A percentile compares a stretch with the other conserved stretches of the same genome.
phyloP scores from a whole-genome alignment of 1,140 invertebrate species.

The Ips nitidus region DNA sequence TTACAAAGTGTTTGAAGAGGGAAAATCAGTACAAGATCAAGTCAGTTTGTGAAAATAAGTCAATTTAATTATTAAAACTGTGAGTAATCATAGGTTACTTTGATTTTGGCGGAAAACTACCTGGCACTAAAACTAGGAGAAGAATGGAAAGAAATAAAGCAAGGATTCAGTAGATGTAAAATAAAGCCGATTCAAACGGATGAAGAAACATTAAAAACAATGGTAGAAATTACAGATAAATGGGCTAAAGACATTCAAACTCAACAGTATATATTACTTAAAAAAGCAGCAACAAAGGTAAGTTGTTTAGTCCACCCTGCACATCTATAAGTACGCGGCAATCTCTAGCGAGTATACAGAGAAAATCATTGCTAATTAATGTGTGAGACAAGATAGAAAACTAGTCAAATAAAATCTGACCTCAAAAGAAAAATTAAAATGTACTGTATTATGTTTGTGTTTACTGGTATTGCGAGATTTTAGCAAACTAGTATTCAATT shows the following conservation, averaged over 20 bases:
- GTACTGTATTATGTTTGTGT: too few relatives aligned
- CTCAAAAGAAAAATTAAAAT: too few relatives aligned
- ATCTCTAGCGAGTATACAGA: too few relatives aligned
- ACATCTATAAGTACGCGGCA: too few relatives aligned
- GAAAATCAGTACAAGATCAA: not conserved
- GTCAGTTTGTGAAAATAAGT: not conserved
- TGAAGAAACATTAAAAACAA: slow-evolving; percentile 23
- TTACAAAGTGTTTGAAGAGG: slow-evolving; percentile 31
- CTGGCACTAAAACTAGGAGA: slow-evolving; percentile 44
- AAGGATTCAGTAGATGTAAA: slow-evolving; percentile 36
- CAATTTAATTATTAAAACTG: not conserved
- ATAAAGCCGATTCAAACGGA: slow-evolving; percentile 39
- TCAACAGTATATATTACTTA: too few relatives aligned
- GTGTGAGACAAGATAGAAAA: too few relatives aligned
- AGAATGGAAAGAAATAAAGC: slow-evolving; percentile 42
- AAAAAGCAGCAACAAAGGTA: too few relatives aligned
- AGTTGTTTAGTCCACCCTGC: too few relatives aligned
- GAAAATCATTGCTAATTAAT: too few relatives aligned
- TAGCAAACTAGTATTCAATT: too few relatives aligned
- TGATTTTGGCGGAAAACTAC: slow-evolving; percentile 43
- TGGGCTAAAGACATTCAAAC: slow-evolving; percentile 38
- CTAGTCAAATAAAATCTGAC: too few relatives aligned
- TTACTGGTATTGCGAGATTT: too few relatives aligned
- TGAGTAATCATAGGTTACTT: slow-evolving; percentile 37
- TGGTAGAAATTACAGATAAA: slow-evolving; percentile 35